Base-by-base conservation (phyloP, 2,113 vertebrate genomes). In the Otocyon megalotis region DNA sequence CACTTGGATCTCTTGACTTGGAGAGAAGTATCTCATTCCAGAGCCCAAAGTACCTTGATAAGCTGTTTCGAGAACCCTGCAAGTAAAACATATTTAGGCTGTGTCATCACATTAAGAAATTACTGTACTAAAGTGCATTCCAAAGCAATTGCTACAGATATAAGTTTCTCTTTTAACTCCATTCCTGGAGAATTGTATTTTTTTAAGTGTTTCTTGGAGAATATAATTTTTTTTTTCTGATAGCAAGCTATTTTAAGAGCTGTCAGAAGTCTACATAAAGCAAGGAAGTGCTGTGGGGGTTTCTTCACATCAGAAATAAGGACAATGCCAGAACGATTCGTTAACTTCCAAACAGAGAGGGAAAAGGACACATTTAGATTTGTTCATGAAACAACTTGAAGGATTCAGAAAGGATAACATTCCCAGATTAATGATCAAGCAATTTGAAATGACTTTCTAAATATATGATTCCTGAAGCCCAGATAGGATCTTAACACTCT, bases 161-260 rank as follows among this genome's bases (percentile, higher is more conserved):
- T 12, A n/a, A 2, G 67, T 82, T 72, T 90, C 58, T 96, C 62
- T 94, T 88, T 96, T 79, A 97, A 95, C 82, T 91, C 63, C 5
- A 35, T 67, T 81, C 71, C 63, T 85, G 37, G 30, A 62, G 35
- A 95, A 91, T 80, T 88, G 54, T 63, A 83, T 88, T 96, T 50
- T 95, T 91, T 95, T 94, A 96, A 89, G 71, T n/a, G 17, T 37
- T 30, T 85, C 71, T 94, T 65, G 67, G 50, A 93, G 96, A 95
- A 87, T 0, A 26, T 69, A 3, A 53, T 67, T 37, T 54, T 32
- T 19, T 30, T 35, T 43, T 67, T 30, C 32, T 88, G 35, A 62
- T 71, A 80, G 80, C 58, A 58, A 90, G 53, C 32, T 37, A n/a
- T 88, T 95, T 85, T 82, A 85, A 94, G 77, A 96, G 26, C 48